Percentiles rank a stretch among this genome's conserved stretches.
These are phyloP conservation scores for Berghia stephanieae DNA, from an alignment of 1,140 invertebrate genomes.

Conservation along the genomic window DNA sequence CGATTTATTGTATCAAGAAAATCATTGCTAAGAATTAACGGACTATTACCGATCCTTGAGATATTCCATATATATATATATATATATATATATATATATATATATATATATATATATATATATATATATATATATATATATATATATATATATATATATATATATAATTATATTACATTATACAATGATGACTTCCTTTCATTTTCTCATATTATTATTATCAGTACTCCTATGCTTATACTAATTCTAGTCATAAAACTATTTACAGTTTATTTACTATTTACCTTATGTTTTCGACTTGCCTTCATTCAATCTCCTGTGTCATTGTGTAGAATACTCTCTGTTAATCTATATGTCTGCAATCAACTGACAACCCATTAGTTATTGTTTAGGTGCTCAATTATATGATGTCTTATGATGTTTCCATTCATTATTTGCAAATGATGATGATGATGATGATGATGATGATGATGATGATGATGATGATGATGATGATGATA, in stretches of 20 bases:
- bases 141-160: conserved; percentile 9
- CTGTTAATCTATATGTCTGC: not conserved
- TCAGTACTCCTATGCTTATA: not conserved
- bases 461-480: not conserved
- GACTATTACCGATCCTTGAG: too few relatives aligned
- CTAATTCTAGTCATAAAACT: not conserved
- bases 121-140: conserved; percentile 8
- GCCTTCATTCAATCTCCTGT: not conserved
- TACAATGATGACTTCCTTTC: not conserved
- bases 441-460: conserved; percentile 5
- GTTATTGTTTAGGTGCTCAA: too few relatives aligned
- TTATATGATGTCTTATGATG: too few relatives aligned
- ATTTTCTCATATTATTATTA: not conserved
- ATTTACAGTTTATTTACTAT: not conserved
- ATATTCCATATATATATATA: not conserved
- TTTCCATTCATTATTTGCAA: not conserved
- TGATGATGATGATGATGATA: not conserved
- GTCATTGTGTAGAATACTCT: not conserved
- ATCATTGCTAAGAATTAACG: too few relatives aligned
- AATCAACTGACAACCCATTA: too few relatives aligned
- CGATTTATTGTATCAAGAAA: too few relatives aligned
- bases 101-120: conserved; percentile 1
- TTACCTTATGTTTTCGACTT: not conserved
- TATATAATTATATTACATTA: not conserved
- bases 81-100: conserved; percentile 7